Evolutionary conservation across 2,113 vertebrate genomes (phyloP).

Genomic region (Gadus chalcogrammus): DNA sequence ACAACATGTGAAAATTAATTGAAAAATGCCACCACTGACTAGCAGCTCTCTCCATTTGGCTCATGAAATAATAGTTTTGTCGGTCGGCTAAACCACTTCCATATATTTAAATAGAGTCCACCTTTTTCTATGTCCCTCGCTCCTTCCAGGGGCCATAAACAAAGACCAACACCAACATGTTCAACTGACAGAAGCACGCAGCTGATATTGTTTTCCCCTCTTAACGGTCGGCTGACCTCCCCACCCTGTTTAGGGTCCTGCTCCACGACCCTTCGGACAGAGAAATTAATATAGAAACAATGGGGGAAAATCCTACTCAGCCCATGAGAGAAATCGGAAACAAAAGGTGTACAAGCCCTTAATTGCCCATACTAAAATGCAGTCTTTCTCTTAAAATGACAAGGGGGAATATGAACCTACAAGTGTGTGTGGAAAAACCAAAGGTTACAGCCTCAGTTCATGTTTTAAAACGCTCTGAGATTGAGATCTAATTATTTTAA

Average conservation of each 20-base stretch:
- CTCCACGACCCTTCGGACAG: constrained; percentile 55
- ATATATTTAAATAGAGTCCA: no score
- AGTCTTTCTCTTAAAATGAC: neutral
- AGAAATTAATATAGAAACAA: constrained; percentile 63
- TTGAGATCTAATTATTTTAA: no score
- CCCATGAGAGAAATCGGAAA: constrained; percentile 48
- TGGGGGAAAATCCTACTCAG: constrained; percentile 54
- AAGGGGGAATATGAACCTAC: no score
- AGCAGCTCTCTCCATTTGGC: no score
- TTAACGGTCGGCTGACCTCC: constrained; percentile 68
- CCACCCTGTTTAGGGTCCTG: constrained; percentile 3
- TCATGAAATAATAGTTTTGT: constrained; percentile 41
- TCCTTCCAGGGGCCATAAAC: constrained; percentile 69
- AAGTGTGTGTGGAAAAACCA: no score
- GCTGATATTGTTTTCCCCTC: constrained; percentile 80
- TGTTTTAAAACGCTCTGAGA: no score
- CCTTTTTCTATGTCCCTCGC: no score
- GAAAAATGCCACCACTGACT: no score
- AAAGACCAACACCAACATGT: constrained; percentile 74
- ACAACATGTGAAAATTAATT: constrained; percentile 16
- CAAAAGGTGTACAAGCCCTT: constrained; percentile 44
- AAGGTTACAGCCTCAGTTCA: no score
- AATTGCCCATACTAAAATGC: constrained; percentile 42
- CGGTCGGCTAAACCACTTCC: neutral
- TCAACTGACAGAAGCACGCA: constrained; percentile 76